These are phyloP conservation scores for Oceanodroma tethys DNA, from an alignment of 2,113 vertebrate genomes.

Conservation along the genomic window DNA sequence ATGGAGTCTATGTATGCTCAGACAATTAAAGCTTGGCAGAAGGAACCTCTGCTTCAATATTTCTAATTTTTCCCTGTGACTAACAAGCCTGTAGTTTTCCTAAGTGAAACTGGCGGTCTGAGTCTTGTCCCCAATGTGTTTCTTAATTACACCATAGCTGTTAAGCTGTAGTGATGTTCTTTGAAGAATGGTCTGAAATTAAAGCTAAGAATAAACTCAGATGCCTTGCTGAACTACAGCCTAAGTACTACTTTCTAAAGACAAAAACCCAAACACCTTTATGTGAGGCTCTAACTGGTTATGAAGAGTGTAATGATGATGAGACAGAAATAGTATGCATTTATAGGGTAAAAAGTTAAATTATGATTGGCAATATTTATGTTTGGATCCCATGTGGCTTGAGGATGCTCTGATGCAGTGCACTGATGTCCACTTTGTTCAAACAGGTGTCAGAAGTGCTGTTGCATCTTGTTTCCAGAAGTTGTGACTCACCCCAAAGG, in stretches of 20 bases:
- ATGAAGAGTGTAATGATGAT: neutral
- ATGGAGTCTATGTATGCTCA: neutral
- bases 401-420: constrained; percentile 42
- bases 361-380: neutral
- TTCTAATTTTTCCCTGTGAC: neutral
- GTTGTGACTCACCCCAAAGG: constrained; percentile 31
- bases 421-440: constrained; percentile 35
- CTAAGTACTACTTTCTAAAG: neutral
- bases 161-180: neutral
- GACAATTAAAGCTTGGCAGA: neutral
- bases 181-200: neutral
- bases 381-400: constrained; percentile 28
- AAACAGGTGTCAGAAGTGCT: constrained; percentile 28
- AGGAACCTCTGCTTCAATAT: neutral
- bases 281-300: neutral
- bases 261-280: neutral
- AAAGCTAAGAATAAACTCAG: neutral
- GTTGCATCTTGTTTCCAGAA: constrained; percentile 54
- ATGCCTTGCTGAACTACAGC: neutral
- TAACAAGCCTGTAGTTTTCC: neutral
- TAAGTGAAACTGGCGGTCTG: neutral
- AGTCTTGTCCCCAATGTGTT: neutral
- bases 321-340: neutral
- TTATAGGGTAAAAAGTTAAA: neutral
- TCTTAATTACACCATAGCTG: neutral